Evolutionary conservation across 2,888 invertebrate genomes (phyloP), one percentile per base, ranked within the genome.

Genomic region (Patella pellucida): DNA sequence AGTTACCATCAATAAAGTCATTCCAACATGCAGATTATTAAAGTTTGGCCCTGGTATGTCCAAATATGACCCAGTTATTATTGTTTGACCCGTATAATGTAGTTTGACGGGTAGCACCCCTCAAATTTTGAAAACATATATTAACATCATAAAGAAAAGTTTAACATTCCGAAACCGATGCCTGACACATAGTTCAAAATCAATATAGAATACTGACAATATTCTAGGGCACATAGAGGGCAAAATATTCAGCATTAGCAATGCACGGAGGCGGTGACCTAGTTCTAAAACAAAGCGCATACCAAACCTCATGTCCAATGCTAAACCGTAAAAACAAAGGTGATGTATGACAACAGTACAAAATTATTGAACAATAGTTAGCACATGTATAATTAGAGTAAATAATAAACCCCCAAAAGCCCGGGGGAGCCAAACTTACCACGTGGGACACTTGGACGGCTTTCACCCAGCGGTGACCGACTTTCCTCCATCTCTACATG

Each of bases 391-490:
- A 23, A 23, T 23, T 62, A 62, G 19, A 23, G 62, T 62, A 62
- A 14, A 62, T 62, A 62, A 62, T 62, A 62, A 62, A 62, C 62
- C 62, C 62, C 62, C 14, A 23, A 23, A 62, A 23, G 19, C 62
- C 62, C 19, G 62, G 62, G 62, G 68, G 23, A 31, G 19, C 23
- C n/a, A 69, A 71, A 81, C 85, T 83, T 83, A 86, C 85, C 84
- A 78, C 81, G 79, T 80, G 84, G 77, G 79, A 79, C 84, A 81
- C 81, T 78, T 78, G 78, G 79, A 80, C 81, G 81, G 76, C 81
- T 81, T 81, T 85, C 85, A 80, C 85, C 85, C 86, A 85, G 84
- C 81, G 81, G 79, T 87, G 87, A 87, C 87, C 87, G 87, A 87
- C 83, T 86, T 87, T 84, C 80, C 79, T 81, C 80, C 81, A 81